These are phyloP conservation scores for Pseudopipra pipra DNA, from an alignment of 2,113 vertebrate species.

Conservation along the genomic window DNA sequence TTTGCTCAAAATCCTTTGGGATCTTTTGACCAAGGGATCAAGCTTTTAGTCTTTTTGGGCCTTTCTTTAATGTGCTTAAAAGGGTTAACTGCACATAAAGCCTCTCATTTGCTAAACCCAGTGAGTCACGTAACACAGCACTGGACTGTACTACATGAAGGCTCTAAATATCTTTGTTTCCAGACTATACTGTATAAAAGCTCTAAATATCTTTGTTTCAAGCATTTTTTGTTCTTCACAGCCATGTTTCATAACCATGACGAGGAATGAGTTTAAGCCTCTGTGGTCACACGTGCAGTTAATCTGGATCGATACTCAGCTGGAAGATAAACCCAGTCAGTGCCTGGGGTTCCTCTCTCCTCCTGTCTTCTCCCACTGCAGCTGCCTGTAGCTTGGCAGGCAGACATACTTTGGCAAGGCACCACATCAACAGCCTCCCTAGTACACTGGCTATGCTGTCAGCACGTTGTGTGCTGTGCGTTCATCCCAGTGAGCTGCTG, in stretches of 20 bases:
- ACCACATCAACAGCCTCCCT: not conserved
- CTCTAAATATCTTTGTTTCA: not conserved
- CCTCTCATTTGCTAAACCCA: not conserved
- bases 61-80: not conserved
- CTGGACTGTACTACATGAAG: not conserved
- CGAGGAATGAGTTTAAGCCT: not conserved
- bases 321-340: not conserved
- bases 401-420: not conserved
- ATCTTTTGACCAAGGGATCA: not conserved
- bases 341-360: not conserved
- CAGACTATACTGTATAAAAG: not conserved
- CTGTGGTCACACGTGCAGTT: not conserved
- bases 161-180: not conserved
- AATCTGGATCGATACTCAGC: not conserved
- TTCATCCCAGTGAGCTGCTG: not conserved
- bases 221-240: not conserved
- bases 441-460: not conserved
- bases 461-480: fast-evolving
- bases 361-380: fast-evolving
- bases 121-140: fast-evolving
- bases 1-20: not conserved
- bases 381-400: not conserved
- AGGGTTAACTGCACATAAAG: not conserved
- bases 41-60: not conserved
- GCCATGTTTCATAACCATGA: not conserved